phyloP scores from a whole-genome alignment of 2,888 invertebrate genomes.

The Dryomyza anilis region DNA sequence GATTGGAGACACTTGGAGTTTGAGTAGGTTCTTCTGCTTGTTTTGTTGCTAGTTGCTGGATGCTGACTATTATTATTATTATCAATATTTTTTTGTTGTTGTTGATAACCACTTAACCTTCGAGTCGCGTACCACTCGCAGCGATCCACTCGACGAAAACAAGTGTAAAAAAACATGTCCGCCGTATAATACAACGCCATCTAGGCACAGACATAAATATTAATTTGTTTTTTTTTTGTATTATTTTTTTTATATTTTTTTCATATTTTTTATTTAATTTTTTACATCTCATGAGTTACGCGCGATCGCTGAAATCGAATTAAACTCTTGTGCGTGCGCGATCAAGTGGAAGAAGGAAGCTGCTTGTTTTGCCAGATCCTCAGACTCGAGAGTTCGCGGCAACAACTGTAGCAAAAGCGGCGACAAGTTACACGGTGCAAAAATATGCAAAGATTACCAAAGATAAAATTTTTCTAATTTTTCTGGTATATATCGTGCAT shows the following conservation, averaged over 20 bases:
- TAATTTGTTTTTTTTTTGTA: slow-evolving; percentile 14
- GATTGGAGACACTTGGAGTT: not conserved
- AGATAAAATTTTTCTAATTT: too few relatives aligned
- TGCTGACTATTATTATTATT: not conserved
- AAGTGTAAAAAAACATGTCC: slow-evolving; percentile 13
- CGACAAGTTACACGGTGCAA: too few relatives aligned
- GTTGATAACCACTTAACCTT: slow-evolving; percentile 35
- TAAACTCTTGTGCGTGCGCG: slow-evolving; percentile 24
- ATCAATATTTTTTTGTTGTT: not conserved
- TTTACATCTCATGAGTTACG: not conserved
- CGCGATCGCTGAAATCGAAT: not conserved
- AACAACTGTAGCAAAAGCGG: too few relatives aligned
- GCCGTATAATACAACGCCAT: not conserved
- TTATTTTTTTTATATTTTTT: not conserved
- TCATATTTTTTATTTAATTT: not conserved
- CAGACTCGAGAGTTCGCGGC: too few relatives aligned
- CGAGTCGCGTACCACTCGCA: slow-evolving; percentile 13
- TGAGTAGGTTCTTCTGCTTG: not conserved
- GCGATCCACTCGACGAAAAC: slow-evolving; percentile 22
- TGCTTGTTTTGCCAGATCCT: too few relatives aligned
- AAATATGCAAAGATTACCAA: too few relatives aligned
- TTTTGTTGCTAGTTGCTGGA: not conserved
- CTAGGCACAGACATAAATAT: slow-evolving; percentile 20
- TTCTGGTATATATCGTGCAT: too few relatives aligned
- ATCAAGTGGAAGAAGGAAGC: slow-evolving; percentile 25